Evolutionary conservation across 2,888 invertebrate species (phyloP).

Genomic region (Pocota personata): DNA sequence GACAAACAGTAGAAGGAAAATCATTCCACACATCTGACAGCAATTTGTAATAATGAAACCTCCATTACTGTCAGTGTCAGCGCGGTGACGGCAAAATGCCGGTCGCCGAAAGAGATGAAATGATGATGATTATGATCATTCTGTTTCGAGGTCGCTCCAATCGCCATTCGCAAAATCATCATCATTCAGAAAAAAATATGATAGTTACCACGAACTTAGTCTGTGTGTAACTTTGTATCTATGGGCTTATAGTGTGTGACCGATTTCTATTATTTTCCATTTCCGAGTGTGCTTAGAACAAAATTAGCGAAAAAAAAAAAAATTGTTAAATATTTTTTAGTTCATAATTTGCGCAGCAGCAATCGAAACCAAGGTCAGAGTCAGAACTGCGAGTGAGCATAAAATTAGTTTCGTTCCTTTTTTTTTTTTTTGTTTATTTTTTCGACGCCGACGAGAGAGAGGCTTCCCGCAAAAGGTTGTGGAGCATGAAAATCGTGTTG

Average conservation of each 20-base stretch:
- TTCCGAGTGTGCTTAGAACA: conserved; percentile 67
- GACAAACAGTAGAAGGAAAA: conserved; percentile 25
- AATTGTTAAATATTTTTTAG: background rate
- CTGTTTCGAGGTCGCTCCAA: conserved; percentile 47
- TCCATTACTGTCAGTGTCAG: conserved; percentile 46
- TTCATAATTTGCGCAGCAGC: conserved; percentile 34
- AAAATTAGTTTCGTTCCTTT: conserved; percentile 33
- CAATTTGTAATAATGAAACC: conserved; percentile 40
- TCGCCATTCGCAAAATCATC: conserved; percentile 25
- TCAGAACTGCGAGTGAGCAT: conserved; percentile 37
- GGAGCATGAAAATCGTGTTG: conserved; percentile 59
- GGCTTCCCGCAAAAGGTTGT: conserved; percentile 12
- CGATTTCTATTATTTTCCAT: conserved; percentile 62
- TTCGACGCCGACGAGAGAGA: background rate
- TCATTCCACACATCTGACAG: conserved; percentile 4
- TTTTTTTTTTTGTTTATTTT: background rate
- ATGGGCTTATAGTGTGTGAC: conserved; percentile 63
- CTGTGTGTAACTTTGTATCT: conserved; percentile 7
- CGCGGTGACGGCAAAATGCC: conserved; percentile 8
- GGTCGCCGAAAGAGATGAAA: conserved; percentile 1
- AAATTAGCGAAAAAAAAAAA: conserved; percentile 19
- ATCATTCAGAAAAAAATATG: background rate
- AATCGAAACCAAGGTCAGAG: conserved; percentile 52
- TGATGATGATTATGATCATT: conserved; percentile 8
- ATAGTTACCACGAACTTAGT: background rate